phyloP scores from a whole-genome alignment of 1,140 invertebrate genomes.

The Spodoptera litura region DNA sequence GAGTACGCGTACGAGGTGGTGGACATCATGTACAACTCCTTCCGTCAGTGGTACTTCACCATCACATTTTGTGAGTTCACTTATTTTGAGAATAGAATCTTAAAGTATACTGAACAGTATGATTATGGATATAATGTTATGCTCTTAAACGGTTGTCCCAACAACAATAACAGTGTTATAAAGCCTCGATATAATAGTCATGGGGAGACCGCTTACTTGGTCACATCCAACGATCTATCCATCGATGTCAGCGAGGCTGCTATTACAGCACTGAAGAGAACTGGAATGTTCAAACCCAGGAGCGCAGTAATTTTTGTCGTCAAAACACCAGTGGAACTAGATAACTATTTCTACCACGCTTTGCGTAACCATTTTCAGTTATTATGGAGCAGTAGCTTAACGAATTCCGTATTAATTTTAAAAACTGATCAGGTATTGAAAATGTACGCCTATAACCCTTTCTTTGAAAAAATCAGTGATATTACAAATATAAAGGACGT shows the following conservation, averaged over 20 bases:
- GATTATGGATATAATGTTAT: conserved; percentile 75
- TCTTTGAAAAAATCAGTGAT: conserved; percentile 70
- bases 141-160: conserved; percentile 74
- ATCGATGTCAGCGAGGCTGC: conserved; percentile 69
- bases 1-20: conserved; percentile 73
- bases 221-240: conserved; percentile 70
- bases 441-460: conserved; percentile 77
- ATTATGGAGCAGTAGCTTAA: conserved; percentile 72
- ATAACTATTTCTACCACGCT: conserved; percentile 71
- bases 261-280: conserved; percentile 70
- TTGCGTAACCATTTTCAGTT: conserved; percentile 74
- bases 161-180: conserved; percentile 64
- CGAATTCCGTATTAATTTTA: conserved; percentile 76
- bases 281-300: conserved; percentile 80
- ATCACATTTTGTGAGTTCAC: conserved; percentile 81
- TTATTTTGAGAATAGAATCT: conserved; percentile 79
- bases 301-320: conserved; percentile 77
- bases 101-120: conserved; percentile 77
- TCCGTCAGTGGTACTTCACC: conserved; percentile 79
- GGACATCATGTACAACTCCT: conserved; percentile 78
- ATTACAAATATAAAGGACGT: conserved; percentile 69
- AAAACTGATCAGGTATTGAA: conserved; percentile 60
- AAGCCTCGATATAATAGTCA: conserved; percentile 75
- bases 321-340: conserved; percentile 66
- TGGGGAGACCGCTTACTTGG: conserved; percentile 76